Base-by-base conservation (phyloP, 53 echinoderm and acorn worm species). In the Arbacia lixula region DNA sequence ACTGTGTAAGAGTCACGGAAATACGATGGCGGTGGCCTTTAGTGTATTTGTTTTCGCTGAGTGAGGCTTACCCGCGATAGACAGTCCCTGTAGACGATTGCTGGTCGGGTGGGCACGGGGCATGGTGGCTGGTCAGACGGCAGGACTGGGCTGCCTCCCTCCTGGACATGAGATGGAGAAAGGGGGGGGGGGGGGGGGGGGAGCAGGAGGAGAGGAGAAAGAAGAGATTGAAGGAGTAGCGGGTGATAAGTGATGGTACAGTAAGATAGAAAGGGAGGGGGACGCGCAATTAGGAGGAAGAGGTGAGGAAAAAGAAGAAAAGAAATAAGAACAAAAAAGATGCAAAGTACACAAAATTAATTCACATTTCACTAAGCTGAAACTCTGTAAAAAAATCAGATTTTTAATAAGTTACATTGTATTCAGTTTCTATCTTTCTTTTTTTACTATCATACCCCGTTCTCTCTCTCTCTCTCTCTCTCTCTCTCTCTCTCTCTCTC, bases 91-190 rank as follows among this genome's bases (percentile, higher is more conserved):
- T 29, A 60, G 5, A 78, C 42, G 42, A 78, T 78, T 10, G 79
- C 79, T 9, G 79, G 79, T 3, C 79, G 58, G 29, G 79, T 78
- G 27, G 60, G 21, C 4, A 78, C 60, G 4, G 79, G 79, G 40
- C 79, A 78, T 0, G 79, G 79, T 3, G 79, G 79, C 33, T 78
- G 79, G 41, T 78, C 79, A 4, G 79, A 38, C 11, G 79, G 79
- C 19, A 64, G 9, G 27, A 78, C 42, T 37, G 35, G 58, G 25
- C 60, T 57, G 1, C 60, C 79, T 6, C 79, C 75, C 36, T 75
- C 75, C 29, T 28, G 10, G 6, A 14, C 8, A 8, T 46, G 46
- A 46, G 8, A 14, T 46, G 46, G 46, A 14, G 46, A 46, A 14
- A 14, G 14, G 46, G 46, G 46, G 46, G 8, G 46, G 8, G 46